These are phyloP conservation scores for Chrysotoxum bicinctum DNA, from an alignment of 2,888 invertebrate genomes.

Conservation along the genomic window DNA sequence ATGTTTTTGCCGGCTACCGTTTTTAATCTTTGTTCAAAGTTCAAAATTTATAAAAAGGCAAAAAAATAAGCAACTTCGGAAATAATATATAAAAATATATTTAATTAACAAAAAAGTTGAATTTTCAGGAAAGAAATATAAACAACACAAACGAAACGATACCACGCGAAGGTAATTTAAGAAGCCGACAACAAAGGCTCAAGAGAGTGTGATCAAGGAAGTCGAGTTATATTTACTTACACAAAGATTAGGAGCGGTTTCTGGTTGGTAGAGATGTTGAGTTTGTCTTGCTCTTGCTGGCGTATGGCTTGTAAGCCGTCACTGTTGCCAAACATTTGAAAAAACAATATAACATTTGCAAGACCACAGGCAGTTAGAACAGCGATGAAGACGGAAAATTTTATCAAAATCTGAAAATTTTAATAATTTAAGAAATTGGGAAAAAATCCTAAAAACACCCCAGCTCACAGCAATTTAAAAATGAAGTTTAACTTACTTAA, in stretches of 20 bases:
- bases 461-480: too few relatives aligned
- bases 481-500: too few relatives aligned
- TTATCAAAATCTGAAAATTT: too few relatives aligned
- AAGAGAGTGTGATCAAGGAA: slow-evolving; percentile 12
- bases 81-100: slow-evolving; percentile 30
- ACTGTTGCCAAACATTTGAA: neutral
- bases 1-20: neutral
- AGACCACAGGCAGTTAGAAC: neutral
- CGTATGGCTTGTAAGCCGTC: neutral
- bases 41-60: neutral
- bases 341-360: neutral
- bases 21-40: neutral
- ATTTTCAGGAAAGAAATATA: slow-evolving; percentile 32
- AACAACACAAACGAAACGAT: slow-evolving; percentile 15
- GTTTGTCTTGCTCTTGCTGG: neutral
- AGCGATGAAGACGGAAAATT: too few relatives aligned
- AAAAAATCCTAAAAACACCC: too few relatives aligned
- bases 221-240: neutral
- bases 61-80: neutral
- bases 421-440: too few relatives aligned
- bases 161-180: slow-evolving; percentile 51
- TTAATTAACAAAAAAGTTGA: slow-evolving; percentile 63
- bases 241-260: neutral
- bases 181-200: slow-evolving; percentile 26
- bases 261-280: neutral